Evolutionary conservation across 2,113 vertebrate species (phyloP), one percentile per base, ranked within the genome.

Genomic region (Forbesichthys agassizii): DNA sequence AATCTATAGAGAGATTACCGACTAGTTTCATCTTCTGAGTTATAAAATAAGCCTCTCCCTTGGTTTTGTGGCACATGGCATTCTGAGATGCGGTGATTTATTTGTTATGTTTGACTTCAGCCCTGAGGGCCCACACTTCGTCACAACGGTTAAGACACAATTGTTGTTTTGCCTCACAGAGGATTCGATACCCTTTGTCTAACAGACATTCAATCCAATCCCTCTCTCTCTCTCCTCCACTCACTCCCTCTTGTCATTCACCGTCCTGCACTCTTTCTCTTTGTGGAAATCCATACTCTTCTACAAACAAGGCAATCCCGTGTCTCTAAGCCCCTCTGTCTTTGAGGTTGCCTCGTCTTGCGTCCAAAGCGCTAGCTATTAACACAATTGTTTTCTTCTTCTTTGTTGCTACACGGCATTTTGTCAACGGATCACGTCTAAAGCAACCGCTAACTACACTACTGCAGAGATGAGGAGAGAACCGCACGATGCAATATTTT

Each of bases 1-100:
- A 75, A 61, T 75, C 11, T 58, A 69, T 77, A 64, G 27, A 71
- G 66, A 7, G 66, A 86, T 67, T 78, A 83, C 84, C 81, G 68
- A 56, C 83, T 73, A 76, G 77, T 79, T 84, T 85, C 67, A 75
- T 61, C 49, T 68, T 78, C 79, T 79, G 71, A 67, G 73, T 56
- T 75, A 69, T 2, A 75, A 79, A 48, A 51, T 53, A 65, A 66
- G 74, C 74, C 77, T 74, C 67, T 76, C 69, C 71, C 78, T 77
- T 18, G 67, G 74, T 77, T 74, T 75, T 82, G 75, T 77, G 80
- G 83, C 81, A 74, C 71, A 3, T 71, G 64, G 64, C 78, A 88
- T 89, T 83, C 81, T 86, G 79, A 78, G 80, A 88, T 79, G 80
- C 80, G 3, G 65, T 83, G 78, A 84, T 89, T 88, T 85, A 76